phyloP scores from a whole-genome alignment of 2,797 vertebrate species.

The Brotula barbata region DNA sequence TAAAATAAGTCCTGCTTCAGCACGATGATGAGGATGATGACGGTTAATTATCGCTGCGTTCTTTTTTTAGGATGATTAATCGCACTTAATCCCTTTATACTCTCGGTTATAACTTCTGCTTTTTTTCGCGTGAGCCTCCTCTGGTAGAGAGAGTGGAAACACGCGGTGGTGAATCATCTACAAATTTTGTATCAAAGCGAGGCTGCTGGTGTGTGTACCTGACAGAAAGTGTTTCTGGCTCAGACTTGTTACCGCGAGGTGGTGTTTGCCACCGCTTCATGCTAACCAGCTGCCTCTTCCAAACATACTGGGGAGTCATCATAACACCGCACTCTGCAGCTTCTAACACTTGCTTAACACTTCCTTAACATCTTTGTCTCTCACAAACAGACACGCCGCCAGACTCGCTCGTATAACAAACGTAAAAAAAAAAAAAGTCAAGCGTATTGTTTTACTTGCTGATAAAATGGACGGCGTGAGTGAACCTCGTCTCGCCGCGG shows the following conservation, averaged over 20 bases:
- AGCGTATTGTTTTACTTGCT: too few species aligned
- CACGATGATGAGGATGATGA: too few species aligned
- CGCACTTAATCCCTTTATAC: too few species aligned
- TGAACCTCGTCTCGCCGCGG: slow-evolving; percentile 30
- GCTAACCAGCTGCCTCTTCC: slow-evolving; percentile 25
- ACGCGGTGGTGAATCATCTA: not conserved
- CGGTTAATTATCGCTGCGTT: too few species aligned
- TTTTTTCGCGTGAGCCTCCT: too few species aligned
- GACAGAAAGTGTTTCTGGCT: slow-evolving; percentile 1
- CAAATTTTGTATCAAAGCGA: not conserved
- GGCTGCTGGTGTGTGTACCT: not conserved
- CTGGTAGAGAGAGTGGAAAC: too few species aligned
- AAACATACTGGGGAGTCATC: slow-evolving; percentile 42
- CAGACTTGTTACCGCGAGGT: not conserved
- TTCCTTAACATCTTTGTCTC: slow-evolving; percentile 41
- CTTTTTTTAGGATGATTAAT: too few species aligned
- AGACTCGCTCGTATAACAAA: slow-evolving; percentile 7
- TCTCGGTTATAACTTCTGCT: too few species aligned
- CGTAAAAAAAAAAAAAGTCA: not conserved
- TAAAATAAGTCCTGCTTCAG: too few species aligned
- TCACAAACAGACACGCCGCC: slow-evolving; percentile 30
- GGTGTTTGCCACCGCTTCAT: slow-evolving; percentile 15
- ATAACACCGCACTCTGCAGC: slow-evolving; percentile 38
- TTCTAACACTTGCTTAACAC: slow-evolving; percentile 59
- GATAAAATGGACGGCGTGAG: slow-evolving; percentile 15